Base-by-base conservation (phyloP, 2,888 invertebrate genomes). In the Amorpha juglandis region DNA sequence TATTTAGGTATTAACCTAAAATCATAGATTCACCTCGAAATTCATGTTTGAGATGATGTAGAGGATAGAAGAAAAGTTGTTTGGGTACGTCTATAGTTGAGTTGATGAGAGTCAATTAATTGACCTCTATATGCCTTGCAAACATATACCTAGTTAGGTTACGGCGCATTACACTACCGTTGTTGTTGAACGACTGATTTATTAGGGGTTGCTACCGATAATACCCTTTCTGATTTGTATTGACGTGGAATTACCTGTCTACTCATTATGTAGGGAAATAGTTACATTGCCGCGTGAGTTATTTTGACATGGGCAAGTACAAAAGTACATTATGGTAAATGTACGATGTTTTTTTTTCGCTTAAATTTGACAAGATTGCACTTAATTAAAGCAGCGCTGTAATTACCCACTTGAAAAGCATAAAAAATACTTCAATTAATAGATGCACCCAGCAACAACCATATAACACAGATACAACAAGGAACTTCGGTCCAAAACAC, bases 71-170 rank as follows among this genome's bases (percentile, higher is more conserved):
- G 78, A 78, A 75, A 75, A 72, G 68, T 79, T 83, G 81, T 83
- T 82, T 79, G 75, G 74, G 71, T 72, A 72, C 81, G 79, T 83
- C 77, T 80, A 80, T 77, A 76, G 78, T 70, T 68, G 76, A 71
- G 70, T 75, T 74, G 77, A 72, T 75, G 76, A 73, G 79, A 81
- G 78, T 79, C 80, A 84, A 86, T 88, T 89, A 87, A 88, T 86
- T 86, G 86, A 78, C 80, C 81, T 79, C 79, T 78, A 80, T 79
- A 80, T 80, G 77, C 78, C 71, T 73, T 69, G 76, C 79, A 83
- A 83, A 83, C 79, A 81, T 75, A 79, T 75, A 71, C 79, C 79
- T 78, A 78, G 82, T 81, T 78, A 76, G 74, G 76, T 75, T 73
- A 71, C 68, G 71, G 78, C 78, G 74, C 75, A 76, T 80, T 79